Evolutionary conservation across 2,888 invertebrate genomes (phyloP), one percentile per base, ranked within the genome.

Genomic region (Drosophila mercatorum): DNA sequence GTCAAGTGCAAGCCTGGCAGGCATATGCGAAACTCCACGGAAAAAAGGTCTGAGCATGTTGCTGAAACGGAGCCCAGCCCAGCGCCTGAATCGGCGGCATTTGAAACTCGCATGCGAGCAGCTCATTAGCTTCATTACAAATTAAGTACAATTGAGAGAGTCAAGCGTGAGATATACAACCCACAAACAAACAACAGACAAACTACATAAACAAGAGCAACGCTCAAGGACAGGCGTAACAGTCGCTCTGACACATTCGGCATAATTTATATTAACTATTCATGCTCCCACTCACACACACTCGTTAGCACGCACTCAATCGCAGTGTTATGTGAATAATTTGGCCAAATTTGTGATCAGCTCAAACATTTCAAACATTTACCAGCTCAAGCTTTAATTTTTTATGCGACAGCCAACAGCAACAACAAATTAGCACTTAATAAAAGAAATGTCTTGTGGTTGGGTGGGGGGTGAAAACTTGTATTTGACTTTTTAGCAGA

Each of bases 301-400:
- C 17, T n/a, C 17, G 34, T 26, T 43, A 5, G 14, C 49, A 56
- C 34, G 36, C 46, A 41, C 38, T 11, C 43, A 61, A 51, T 40
- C 59, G 56, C 59, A 64, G 55, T 65, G 80, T 56, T 55, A 77
- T 84, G 85, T 80, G 74, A 86, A 89, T 88, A 88, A 88, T 75
- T 89, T 86, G 80, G 84, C 86, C 87, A 88, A 88, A 77, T 88
- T 79, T 74, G 87, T 75, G 79, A 88, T 90, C 86, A 88, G 74
- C 78, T 72, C 72, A 83, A 86, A 56, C 76, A 88, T 88, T 81
- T 72, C 72, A 83, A 86, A 56, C 76, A 88, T 88, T 81, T 71
- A 66, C 53, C 66, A 81, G 66, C 65, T 74, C 55, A 55, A 64
- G 64, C 78, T 58, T 70, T 68, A 17, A 74, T 86, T 89, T 83